Evolutionary conservation across 2,113 vertebrate genomes (phyloP).

Genomic region (Sander lucioperca): DNA sequence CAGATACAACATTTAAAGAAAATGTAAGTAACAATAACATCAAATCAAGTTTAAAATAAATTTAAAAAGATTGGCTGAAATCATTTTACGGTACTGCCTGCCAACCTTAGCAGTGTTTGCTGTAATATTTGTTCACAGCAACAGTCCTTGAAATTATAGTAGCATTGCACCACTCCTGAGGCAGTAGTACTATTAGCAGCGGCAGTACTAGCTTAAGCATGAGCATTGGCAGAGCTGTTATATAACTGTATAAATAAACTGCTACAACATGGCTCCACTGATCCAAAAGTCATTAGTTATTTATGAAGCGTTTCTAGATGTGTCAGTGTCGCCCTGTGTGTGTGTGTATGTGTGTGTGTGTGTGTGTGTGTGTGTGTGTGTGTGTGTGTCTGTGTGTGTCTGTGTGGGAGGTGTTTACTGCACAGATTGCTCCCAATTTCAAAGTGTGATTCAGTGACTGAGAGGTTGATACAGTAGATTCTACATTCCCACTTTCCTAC

Average conservation of each 20-base stretch:
- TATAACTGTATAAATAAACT: conserved; percentile 45
- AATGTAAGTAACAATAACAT: too few relatives aligned
- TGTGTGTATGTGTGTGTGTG: conserved; percentile 38
- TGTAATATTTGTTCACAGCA: too few relatives aligned
- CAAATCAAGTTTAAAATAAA: too few relatives aligned
- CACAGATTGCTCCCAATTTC: conserved; percentile 66
- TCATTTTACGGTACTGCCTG: too few relatives aligned
- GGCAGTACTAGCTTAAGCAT: background rate
- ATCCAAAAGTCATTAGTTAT: conserved; percentile 50
- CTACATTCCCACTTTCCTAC: conserved; percentile 23
- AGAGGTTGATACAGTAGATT: conserved; percentile 34
- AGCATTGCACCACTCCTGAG: background rate
- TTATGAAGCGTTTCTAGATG: conserved; percentile 46
- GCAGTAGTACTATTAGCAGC: background rate
- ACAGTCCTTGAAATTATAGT: background rate
- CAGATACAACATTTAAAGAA: too few relatives aligned
- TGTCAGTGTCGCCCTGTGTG: conserved; percentile 31
- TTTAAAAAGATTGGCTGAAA: too few relatives aligned
- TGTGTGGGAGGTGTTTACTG: conserved; percentile 65
- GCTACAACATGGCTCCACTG: conserved; percentile 24
- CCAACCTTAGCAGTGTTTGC: too few relatives aligned
- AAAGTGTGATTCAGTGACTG: conserved; percentile 58
- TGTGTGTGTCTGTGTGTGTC: conserved; percentile 53
- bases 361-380: too few relatives aligned
- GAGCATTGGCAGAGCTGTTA: conserved; percentile 13